Percentiles rank a stretch among this genome's conserved stretches.
These are phyloP conservation scores for Drosophila seguyi DNA, from an alignment of 1,140 invertebrate genomes.

Conservation along the genomic window DNA sequence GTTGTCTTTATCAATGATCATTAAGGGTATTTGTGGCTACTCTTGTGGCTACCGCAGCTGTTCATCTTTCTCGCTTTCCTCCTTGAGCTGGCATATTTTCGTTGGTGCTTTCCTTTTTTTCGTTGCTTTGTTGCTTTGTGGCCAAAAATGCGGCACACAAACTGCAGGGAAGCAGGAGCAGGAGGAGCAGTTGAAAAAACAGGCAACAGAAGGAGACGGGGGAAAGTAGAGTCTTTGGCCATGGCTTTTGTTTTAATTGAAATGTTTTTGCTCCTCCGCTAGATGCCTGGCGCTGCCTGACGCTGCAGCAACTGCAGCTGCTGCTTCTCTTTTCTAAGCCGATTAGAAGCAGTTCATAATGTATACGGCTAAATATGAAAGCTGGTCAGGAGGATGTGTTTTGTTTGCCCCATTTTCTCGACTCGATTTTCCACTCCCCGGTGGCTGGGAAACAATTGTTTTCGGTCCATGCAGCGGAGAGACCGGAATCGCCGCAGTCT, in stretches of 20 bases:
- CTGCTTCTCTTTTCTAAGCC: conserved; percentile 61
- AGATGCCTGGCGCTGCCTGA: neutral
- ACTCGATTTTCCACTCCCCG: conserved; percentile 1
- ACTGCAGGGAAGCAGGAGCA: neutral
- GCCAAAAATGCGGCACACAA: conserved; percentile 53
- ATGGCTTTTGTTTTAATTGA: conserved; percentile 77
- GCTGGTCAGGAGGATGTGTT: conserved; percentile 40
- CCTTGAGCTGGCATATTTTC: conserved; percentile 49
- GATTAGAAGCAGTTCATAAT: conserved; percentile 79
- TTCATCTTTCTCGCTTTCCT: conserved; percentile 17
- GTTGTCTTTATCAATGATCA: conserved; percentile 37
- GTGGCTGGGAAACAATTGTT: conserved; percentile 60
- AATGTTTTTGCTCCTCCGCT: conserved; percentile 68
- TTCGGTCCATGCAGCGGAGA: conserved; percentile 38
- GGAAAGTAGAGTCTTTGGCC: conserved; percentile 41
- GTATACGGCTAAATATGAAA: conserved; percentile 72
- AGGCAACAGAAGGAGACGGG: conserved; percentile 7
- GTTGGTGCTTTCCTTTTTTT: conserved; percentile 12
- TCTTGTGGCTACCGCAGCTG: conserved; percentile 28
- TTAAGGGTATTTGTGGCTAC: conserved; percentile 41
- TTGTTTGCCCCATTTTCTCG: conserved; percentile 8
- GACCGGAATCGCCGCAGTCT: conserved; percentile 47
- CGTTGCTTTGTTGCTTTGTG: conserved; percentile 41
- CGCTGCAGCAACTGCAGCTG: conserved; percentile 25
- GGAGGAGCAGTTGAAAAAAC: conserved; percentile 3